Percentiles rank a stretch among this genome's conserved stretches.
Conservation (phyloP, 2,888 invertebrate species). For the Drosophila leonis region DNA sequence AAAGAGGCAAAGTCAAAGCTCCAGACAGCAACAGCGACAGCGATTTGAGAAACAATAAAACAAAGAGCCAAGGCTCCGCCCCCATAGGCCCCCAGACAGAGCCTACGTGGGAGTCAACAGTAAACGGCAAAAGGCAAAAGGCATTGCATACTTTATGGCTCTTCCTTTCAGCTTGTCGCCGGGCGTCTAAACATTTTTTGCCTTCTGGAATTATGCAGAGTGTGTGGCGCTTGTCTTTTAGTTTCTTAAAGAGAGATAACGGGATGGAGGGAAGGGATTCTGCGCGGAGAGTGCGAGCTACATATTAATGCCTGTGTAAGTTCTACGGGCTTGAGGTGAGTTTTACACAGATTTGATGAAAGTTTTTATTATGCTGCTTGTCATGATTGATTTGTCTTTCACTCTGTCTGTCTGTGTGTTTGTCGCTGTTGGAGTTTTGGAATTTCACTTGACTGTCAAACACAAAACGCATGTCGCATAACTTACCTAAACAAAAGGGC, state of each 20-base stretch:
- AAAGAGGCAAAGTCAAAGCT: constrained; percentile 58
- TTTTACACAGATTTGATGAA: constrained; percentile 32
- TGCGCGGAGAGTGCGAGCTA: not conserved
- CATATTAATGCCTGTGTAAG: constrained; percentile 21
- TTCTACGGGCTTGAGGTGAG: constrained; percentile 23
- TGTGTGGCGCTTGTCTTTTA: constrained; percentile 21
- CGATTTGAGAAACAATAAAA: constrained; percentile 68
- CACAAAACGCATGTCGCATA: constrained; percentile 21
- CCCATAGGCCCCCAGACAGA: constrained; percentile 18
- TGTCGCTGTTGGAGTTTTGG: constrained; percentile 7
- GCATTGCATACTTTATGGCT: constrained; percentile 61
- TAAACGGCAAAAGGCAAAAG: constrained; percentile 33
- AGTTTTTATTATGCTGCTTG: constrained; percentile 20
- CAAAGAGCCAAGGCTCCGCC: constrained; percentile 43
- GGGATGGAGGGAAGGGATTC: not conserved
- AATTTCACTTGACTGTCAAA: constrained; percentile 8
- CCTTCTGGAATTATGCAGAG: constrained; percentile 36
- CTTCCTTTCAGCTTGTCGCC: constrained; percentile 28
- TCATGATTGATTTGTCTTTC: constrained; percentile 31
- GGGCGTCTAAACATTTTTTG: constrained; percentile 49
- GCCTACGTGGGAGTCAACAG: constrained; percentile 31
- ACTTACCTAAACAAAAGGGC: constrained; percentile 4
- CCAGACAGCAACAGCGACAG: constrained; percentile 45
- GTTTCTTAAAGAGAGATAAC: constrained; percentile 7
- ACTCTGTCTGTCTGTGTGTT: not conserved